Evolutionary conservation across 2,888 invertebrate genomes (phyloP), one percentile per base, ranked within the genome.

Genomic region (Cynaeus angustus): DNA sequence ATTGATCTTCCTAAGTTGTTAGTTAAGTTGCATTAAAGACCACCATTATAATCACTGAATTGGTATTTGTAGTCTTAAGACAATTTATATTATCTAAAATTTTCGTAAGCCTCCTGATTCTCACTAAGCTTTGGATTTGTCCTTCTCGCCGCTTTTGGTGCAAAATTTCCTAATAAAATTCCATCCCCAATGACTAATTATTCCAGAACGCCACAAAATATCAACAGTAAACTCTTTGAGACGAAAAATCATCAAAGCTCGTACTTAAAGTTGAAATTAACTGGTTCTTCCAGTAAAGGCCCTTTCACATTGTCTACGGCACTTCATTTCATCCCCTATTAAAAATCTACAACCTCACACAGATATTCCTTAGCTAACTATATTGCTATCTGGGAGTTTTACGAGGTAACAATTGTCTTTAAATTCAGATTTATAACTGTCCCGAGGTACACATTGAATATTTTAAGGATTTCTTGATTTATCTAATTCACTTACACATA

Each of bases 11-110:
- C 45, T 14, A 9, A 4, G 9, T 45, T 33, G 43, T 43, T 59
- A 59, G 56, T 30, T 45, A 28, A 59, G 10, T 43, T 56, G 41
- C 37, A 56, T 56, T 56, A 56, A 59, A 59, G 13, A 48, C 14
- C 33, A 46, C 21, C 62, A 30, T 62, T 62, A 62, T 50, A 62
- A 50, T 41, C 62, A 62, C 50, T 50, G 41, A 62, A 62, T 62
- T 50, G 50, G 62, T 62, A 62, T 62, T 62, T 62, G 50, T 62
- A 62, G 50, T 41, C 50, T 62, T 41, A 48, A 50, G 62, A 50
- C 38, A 62, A 62, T 62, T 50, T 48, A 50, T 50, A 50, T 62
- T 62, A 50, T 62, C 62, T 62, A 62, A 62, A 62, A 62, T 62
- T 50, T 50, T 38, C 48, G 62, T 59, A 62, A 62, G 62, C 48